phyloP scores from a whole-genome alignment of 2,113 vertebrate genomes.

The Alethe castanea region DNA sequence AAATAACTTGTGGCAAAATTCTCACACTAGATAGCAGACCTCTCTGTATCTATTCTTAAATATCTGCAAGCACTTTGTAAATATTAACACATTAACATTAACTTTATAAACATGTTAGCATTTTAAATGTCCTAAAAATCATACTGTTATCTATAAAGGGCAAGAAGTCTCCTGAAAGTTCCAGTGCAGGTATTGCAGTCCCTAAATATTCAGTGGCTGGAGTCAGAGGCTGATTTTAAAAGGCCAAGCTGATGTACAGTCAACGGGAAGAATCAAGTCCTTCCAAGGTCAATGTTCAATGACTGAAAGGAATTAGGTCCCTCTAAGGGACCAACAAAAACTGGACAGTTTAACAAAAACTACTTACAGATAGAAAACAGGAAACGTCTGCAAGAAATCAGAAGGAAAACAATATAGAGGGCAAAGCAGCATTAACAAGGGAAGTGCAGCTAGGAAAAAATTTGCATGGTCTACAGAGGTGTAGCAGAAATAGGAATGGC shows the following conservation, averaged over 20 bases:
- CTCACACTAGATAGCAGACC: background rate
- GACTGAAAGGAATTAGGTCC: background rate
- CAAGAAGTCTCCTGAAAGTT: background rate
- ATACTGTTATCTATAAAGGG: background rate
- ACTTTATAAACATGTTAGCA: background rate
- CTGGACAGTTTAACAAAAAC: background rate
- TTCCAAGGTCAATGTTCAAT: background rate
- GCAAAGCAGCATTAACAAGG: background rate
- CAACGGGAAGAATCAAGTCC: background rate
- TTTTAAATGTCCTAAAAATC: background rate
- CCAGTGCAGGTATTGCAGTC: background rate
- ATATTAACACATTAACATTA: background rate
- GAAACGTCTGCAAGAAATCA: background rate
- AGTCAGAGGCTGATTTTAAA: background rate
- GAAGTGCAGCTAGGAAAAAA: background rate
- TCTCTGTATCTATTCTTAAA: background rate
- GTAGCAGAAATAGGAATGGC: background rate
- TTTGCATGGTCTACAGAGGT: background rate
- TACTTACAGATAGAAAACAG: background rate
- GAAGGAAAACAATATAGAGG: background rate
- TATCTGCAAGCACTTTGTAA: background rate
- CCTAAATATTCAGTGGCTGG: background rate
- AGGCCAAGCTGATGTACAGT: background rate
- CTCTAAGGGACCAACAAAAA: background rate
- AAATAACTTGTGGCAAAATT: background rate